Evolutionary conservation across 1,140 invertebrate species (phyloP).

Genomic region (Drosophila busckii): DNA sequence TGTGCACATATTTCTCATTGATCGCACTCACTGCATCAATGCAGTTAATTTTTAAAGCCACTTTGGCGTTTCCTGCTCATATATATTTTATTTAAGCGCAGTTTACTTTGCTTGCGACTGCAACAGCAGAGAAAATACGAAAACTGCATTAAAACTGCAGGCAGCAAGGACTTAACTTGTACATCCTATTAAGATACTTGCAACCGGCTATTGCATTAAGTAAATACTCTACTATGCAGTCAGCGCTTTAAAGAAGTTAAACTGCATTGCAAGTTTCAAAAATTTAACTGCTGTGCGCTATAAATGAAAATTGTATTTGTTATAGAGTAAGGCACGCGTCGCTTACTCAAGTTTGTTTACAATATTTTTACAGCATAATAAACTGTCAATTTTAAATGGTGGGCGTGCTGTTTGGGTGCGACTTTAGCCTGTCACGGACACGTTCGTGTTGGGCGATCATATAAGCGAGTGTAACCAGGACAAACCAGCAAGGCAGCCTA

Average conservation of each 20-base stretch:
- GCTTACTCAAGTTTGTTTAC: conserved; percentile 26
- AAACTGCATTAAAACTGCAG: conserved; percentile 46
- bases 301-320: no score
- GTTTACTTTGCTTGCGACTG: conserved; percentile 54
- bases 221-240: no score
- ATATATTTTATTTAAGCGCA: conserved; percentile 49
- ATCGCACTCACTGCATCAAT: conserved; percentile 29
- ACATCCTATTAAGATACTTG: no score
- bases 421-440: conserved; percentile 18
- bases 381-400: conserved; percentile 38
- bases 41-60: conserved; percentile 65
- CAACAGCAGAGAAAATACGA: conserved; percentile 10
- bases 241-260: no score
- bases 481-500: conserved; percentile 1
- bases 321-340: not conserved
- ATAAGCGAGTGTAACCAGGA: not conserved
- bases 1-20: not conserved
- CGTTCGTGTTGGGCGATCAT: conserved; percentile 25
- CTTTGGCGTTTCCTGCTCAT: conserved; percentile 31
- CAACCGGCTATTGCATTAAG: conserved; percentile 18
- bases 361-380: conserved; percentile 64
- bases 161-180: no score
- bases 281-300: no score
- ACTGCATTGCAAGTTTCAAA: conserved; percentile 15
- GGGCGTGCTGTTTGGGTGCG: conserved; percentile 28